Base-by-base conservation (phyloP, 2,113 vertebrate genomes). In the Mohoua ochrocephala region DNA sequence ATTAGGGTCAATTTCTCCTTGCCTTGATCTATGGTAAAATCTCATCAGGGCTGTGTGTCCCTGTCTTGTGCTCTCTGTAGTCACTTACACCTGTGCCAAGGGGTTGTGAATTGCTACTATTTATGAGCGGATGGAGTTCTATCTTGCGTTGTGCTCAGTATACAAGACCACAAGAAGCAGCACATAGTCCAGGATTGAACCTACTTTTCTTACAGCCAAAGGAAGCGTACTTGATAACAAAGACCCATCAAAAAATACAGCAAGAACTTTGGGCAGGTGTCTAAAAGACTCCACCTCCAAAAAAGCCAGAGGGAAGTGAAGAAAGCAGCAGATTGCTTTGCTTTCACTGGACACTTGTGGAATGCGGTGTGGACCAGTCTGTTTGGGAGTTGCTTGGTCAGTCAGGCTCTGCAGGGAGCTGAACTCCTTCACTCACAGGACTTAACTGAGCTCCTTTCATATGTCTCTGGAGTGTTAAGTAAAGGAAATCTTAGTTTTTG, bases 1-100 rank as follows among this genome's bases (percentile, higher is more conserved):
- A 96, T 96, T 96, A 96, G 91, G 93, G 88, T 70, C 13, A 93
- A 91, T 97, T 94, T 96, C 78, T 92, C 47, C 90, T 90, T 89
- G 76, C 86, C 73, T 94, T 92, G 44, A 89, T 91, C 63, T 27
- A 85, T 91, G 93, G 39, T 73, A 65, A 89, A 96, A 90, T 95
- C 93, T 92, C 87, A 84, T 94, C 68, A 91, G 90, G 82, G 31
- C 67, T 69, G 11, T 5, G 18, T 93, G 75, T 95, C 64, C 84
- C 67, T 41, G 2, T 68, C 85, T 87, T 85, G 63, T 71, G 88
- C 74, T 90, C 69, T 87, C 80, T 87, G 65, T 77, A 94, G 88
- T 68, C 90, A 61, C 93, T 95, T 92, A 69, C 74, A 92, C 74
- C 84, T 91, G 83, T 95, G 84, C 83, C 75, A 86, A 92, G 67